Base-by-base conservation (phyloP, 2,797 vertebrate genomes). In the Hippoglossus hippoglossus region DNA sequence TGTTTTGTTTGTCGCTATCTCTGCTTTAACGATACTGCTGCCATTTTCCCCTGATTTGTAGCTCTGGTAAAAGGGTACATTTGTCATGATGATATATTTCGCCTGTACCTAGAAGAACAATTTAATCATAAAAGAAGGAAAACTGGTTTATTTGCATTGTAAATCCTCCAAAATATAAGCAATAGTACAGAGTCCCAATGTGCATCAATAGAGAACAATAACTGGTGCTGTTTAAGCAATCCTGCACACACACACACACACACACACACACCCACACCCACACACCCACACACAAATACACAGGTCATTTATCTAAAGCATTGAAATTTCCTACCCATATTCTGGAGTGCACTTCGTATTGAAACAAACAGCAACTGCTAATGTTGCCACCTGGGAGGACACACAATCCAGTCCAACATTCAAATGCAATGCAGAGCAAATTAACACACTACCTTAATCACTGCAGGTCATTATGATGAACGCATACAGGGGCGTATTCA, bases 361-460 rank as follows among this genome's bases (percentile, higher is more conserved):
- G 49, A 85, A 85, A 82, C 49, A 71, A 86, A 78, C 55, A 71
- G 64, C 57, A 59, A 62, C 12, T 71, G 66, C n/a, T 79, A 67
- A 71, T 75, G 21, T 67, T 72, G 19, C 67, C 84, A 74, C 67
- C 79, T 82, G 72, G 44, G 57, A 21, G 36, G 54, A 61, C 49
- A 75, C 26, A 59, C 62, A 66, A 52, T 26, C 64, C 12, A 1
- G 41, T 62, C 55, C 46, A 80, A 66, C n/a, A 61, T 18, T 65
- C 0, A 1, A 34, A 34, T 34, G 10, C 31, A 34, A 34, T 47
- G 46, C 46, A 65, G 62, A 66, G 46, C 15, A 59, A 52, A 70
- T 66, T 19, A 66, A 44, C 50, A 63, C 22, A 52, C 49, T 26
- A 44, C 28, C 49, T 41, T 0, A 28, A 36, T 22, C 44, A 36